Percentiles rank a stretch among this genome's conserved stretches.
phyloP scores from a whole-genome alignment of 2,797 vertebrate genomes.

The Benthosema pterotum region DNA sequence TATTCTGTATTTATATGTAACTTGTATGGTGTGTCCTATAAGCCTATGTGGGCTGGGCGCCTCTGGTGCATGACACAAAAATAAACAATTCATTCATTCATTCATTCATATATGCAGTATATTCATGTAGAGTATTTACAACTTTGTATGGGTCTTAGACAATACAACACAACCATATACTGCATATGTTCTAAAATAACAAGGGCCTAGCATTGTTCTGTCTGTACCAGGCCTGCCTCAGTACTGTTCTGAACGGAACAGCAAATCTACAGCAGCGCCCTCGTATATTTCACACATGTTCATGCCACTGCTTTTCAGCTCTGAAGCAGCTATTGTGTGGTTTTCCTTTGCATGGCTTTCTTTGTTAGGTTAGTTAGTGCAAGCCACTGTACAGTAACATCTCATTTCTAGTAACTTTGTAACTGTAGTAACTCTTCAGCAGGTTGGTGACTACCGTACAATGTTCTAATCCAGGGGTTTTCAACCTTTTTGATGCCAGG shows the following conservation, averaged over 20 bases:
- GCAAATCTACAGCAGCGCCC: background rate
- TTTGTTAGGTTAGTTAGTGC: constrained; percentile 2
- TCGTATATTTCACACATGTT: background rate
- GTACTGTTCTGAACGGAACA: background rate
- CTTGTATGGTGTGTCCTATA: too few relatives aligned
- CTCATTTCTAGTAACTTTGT: constrained; percentile 1
- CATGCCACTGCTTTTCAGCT: constrained; percentile 6
- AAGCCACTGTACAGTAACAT: background rate
- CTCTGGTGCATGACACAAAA: too few relatives aligned
- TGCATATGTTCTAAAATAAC: background rate
- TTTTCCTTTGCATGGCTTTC: background rate
- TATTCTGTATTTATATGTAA: too few relatives aligned
- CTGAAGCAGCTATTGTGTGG: background rate
- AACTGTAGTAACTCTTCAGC: background rate
- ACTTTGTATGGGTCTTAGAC: background rate
- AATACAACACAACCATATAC: background rate
- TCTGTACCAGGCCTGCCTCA: constrained; percentile 4
- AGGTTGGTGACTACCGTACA: too few relatives aligned
- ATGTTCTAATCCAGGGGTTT: too few relatives aligned
- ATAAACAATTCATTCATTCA: too few relatives aligned
- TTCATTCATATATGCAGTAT: too few relatives aligned
- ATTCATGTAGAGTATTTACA: background rate
- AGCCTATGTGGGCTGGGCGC: too few relatives aligned
- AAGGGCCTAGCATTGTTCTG: background rate
- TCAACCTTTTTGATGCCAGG: too few relatives aligned